Evolutionary conservation across 2,113 vertebrate species (phyloP).

Genomic region (Mandrillus leucophaeus): DNA sequence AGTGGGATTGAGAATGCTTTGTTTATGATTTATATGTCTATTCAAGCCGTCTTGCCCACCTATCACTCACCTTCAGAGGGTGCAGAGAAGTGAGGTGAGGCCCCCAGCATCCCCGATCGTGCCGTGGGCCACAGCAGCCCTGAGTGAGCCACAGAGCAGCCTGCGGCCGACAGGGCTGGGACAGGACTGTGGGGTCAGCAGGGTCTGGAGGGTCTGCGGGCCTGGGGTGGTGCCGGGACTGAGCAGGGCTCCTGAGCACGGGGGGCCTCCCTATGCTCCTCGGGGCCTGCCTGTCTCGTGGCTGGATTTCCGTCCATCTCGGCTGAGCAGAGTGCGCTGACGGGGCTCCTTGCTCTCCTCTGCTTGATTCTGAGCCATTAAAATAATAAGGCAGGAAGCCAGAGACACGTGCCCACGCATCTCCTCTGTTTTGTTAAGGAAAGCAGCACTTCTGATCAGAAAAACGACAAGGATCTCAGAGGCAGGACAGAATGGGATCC

Average conservation of each 20-base stretch:
- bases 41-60: background rate
- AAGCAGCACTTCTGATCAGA: background rate
- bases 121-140: background rate
- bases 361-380: background rate
- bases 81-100: background rate
- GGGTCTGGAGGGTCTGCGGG: background rate
- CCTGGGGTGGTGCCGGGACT: background rate
- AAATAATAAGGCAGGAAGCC: fast-evolving
- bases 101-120: fast-evolving
- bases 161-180: no score
- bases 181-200: background rate
- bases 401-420: fast-evolving
- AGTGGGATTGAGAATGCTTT: background rate
- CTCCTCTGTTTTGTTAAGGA: background rate
- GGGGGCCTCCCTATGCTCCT: no score
- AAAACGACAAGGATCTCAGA: fast-evolving
- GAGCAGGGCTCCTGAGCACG: background rate
- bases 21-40: background rate
- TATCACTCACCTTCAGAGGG: background rate
- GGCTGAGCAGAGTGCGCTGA: no score
- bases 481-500: background rate
- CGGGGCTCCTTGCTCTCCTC: fast-evolving
- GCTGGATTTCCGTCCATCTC: fast-evolving
- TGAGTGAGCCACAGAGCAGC: background rate
- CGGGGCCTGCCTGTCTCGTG: fast-evolving